Conservation (phyloP, 2,113 vertebrate genomes). For the Paedocypris sp. region DNA sequence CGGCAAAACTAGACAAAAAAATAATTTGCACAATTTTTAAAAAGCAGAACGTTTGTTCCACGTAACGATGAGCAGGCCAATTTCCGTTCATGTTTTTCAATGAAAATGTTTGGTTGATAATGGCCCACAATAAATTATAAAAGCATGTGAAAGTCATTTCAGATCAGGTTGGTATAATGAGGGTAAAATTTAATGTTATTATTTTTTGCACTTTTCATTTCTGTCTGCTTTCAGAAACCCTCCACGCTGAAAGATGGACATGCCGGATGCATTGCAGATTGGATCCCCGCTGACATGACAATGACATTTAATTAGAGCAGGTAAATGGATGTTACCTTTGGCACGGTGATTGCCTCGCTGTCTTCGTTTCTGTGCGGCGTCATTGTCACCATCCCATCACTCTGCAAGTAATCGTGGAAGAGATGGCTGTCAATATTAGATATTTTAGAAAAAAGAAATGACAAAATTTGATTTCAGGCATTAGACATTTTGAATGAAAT, state of each 20-base stretch:
- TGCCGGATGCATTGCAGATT: constrained; percentile 11
- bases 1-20: no score
- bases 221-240: neutral
- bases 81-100: no score
- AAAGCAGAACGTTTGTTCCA: no score
- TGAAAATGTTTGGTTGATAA: no score
- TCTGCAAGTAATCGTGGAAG: constrained; percentile 7
- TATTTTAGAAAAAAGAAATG: neutral
- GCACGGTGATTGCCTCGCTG: constrained; percentile 15
- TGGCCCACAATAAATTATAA: neutral
- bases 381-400: constrained; percentile 8
- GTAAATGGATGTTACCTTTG: constrained; percentile 23
- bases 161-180: neutral
- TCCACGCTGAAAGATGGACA: constrained; percentile 1
- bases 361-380: neutral
- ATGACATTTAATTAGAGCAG: constrained; percentile 34
- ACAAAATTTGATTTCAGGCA: neutral
- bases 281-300: constrained; percentile 19
- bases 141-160: neutral
- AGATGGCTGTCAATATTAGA: constrained; percentile 7
- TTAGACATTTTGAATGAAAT: no score
- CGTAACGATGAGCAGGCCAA: no score
- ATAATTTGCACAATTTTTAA: no score
- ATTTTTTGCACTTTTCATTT: neutral
- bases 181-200: neutral